These are phyloP conservation scores for Thunnus thynnus DNA, from an alignment of 2,113 vertebrate genomes.

Conservation along the genomic window DNA sequence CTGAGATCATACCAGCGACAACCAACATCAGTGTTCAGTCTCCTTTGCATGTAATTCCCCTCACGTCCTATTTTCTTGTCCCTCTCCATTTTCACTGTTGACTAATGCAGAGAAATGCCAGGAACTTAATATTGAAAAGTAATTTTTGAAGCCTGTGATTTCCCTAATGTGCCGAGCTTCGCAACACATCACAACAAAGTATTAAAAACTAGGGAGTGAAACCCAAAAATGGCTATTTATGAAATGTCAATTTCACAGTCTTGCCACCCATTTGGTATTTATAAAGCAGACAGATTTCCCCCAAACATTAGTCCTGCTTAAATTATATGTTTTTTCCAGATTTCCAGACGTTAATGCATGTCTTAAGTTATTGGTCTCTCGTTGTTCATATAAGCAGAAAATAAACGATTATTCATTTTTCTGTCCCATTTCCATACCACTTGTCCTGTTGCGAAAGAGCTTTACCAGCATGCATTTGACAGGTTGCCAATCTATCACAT, in stretches of 20 bases:
- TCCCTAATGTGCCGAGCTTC: conserved; percentile 9
- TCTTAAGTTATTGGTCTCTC: neutral
- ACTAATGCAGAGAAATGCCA: conserved; percentile 31
- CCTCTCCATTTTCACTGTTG: conserved; percentile 34
- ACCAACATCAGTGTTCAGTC: conserved; percentile 21
- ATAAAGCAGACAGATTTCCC: neutral
- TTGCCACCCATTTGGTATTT: conserved; percentile 1
- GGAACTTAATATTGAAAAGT: conserved; percentile 8
- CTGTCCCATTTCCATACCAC: neutral
- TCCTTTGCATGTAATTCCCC: conserved; percentile 36
- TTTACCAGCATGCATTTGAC: neutral
- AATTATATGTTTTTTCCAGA: neutral
- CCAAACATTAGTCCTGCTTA: neutral
- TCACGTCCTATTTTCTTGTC: conserved; percentile 9
- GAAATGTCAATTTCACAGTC: conserved; percentile 33
- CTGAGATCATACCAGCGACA: conserved; percentile 35
- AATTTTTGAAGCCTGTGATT: conserved; percentile 28
- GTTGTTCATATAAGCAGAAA: neutral
- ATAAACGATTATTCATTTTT: neutral
- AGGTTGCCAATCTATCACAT: neutral
- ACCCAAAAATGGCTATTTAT: conserved; percentile 18
- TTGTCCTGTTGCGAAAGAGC: neutral
- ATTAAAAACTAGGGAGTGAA: conserved; percentile 2
- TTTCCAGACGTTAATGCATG: neutral
- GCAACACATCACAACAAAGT: conserved; percentile 13